Evolutionary conservation across 2,113 vertebrate species (phyloP), one percentile per base, ranked within the genome.

Genomic region (Chrysemys picta): DNA sequence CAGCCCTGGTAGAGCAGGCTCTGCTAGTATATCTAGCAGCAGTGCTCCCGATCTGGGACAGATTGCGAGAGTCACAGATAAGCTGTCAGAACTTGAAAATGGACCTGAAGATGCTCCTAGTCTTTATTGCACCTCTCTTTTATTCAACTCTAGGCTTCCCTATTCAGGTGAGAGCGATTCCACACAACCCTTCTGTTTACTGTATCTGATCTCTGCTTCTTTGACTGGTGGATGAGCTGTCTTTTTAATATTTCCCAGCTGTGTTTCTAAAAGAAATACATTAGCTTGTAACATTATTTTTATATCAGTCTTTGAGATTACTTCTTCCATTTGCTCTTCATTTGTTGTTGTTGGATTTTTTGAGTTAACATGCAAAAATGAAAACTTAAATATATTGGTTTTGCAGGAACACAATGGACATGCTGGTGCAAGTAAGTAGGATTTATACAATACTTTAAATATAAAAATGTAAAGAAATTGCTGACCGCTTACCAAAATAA

Each of bases 341-440:
- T 79, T 85, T 94, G 56, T 17, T 84, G 38, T 3, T 65, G 2
- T 57, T 93, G n/a, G 78, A 16, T 11, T 87, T 94, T 83, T 17
- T 91, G 50, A 87, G 19, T 54, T 76, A 42, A 45, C 91, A 3
- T 27, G 79, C 54, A 81, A 87, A 38, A 96, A 21, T 97, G 97
- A 97, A 75, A 16, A 11, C 21, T 91, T 95, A 94, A 95, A 81
- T 82, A 25, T 91, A 4, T 96, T 96, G 87, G 3, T 95, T 96
- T 97, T 97, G 75, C 96, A 97, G 97, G 97, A 95, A 5, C 35
- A 8, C 84, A 87, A 90, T 35, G 95, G 21, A 86, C 94, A 95
- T 92, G 95, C 65, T 95, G 96, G 92, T 54, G 2, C 96, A 84
- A 95, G 97, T 97, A 97, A 97, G 97, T 97, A 56, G n/a, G 24